These are phyloP conservation scores for Hassar affinis DNA, from an alignment of 2,113 vertebrate species.

Conservation along the genomic window DNA sequence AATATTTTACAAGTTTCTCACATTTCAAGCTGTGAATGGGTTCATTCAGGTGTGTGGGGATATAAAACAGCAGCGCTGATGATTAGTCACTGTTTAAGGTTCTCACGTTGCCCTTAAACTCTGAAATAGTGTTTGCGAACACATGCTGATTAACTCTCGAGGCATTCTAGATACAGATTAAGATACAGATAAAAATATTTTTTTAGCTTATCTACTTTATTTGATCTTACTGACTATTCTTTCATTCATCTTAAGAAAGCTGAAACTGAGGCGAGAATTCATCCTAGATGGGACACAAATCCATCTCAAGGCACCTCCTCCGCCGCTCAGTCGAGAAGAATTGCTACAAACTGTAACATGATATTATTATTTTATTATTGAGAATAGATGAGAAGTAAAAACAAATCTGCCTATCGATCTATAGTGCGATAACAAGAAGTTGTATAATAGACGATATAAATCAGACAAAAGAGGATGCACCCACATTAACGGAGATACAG, in stretches of 20 bases:
- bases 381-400: neutral
- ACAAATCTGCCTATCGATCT: neutral
- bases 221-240: neutral
- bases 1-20: no score
- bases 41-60: neutral
- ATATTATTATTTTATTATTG: neutral
- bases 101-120: neutral
- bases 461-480: slow-evolving; percentile 5
- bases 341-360: no score
- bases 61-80: neutral
- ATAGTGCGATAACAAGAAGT: slow-evolving; percentile 13
- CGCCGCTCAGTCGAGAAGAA: no score
- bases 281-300: no score
- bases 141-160: neutral
- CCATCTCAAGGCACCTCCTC: no score
- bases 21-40: neutral
- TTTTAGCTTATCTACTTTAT: no score
- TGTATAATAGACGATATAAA: neutral
- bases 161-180: neutral
- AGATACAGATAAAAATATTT: no score
- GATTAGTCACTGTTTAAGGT: neutral
- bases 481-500: slow-evolving; percentile 37
- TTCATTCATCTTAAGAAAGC: no score
- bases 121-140: neutral
- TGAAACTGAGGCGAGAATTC: no score